Percentiles rank a stretch among this genome's conserved stretches.
Conservation (phyloP, 1,140 invertebrate genomes). For the Lycorma delicatula region DNA sequence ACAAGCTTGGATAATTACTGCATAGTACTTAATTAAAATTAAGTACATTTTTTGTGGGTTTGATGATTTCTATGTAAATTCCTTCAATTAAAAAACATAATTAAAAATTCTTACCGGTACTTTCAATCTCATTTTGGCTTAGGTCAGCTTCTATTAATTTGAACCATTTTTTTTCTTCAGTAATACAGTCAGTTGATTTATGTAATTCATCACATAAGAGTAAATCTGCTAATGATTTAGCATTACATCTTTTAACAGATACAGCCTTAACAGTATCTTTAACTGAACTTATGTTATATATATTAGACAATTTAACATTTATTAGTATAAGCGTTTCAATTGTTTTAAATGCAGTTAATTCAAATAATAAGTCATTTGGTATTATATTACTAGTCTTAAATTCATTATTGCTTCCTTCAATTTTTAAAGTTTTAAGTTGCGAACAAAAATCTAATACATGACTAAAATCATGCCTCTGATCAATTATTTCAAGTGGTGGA, state of each 20-base stretch:
- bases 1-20: too few species aligned
- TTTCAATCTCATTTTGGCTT: conserved; percentile 65
- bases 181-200: conserved; percentile 43
- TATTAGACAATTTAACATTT: conserved; percentile 52
- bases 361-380: conserved; percentile 67
- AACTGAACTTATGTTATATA: conserved; percentile 53
- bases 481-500: conserved; percentile 57
- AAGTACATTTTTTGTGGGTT: too few species aligned
- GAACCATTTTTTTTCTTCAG: conserved; percentile 40
- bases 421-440: conserved; percentile 53
- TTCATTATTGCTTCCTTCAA: conserved; percentile 54
- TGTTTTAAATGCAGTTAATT: conserved; percentile 70
- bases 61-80: too few species aligned
- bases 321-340: conserved; percentile 52
- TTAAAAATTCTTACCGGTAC: conserved; percentile 51
- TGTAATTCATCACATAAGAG: conserved; percentile 67
- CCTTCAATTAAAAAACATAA: too few species aligned
- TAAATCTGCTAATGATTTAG: conserved; percentile 55
- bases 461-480: conserved; percentile 70
- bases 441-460: conserved; percentile 84
- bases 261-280: conserved; percentile 55
- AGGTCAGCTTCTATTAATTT: conserved; percentile 61
- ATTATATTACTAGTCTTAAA: conserved; percentile 73
- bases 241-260: conserved; percentile 49
- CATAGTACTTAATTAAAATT: too few species aligned